Evolutionary conservation across 2,797 vertebrate species (phyloP).

Genomic region (Myotis myotis): DNA sequence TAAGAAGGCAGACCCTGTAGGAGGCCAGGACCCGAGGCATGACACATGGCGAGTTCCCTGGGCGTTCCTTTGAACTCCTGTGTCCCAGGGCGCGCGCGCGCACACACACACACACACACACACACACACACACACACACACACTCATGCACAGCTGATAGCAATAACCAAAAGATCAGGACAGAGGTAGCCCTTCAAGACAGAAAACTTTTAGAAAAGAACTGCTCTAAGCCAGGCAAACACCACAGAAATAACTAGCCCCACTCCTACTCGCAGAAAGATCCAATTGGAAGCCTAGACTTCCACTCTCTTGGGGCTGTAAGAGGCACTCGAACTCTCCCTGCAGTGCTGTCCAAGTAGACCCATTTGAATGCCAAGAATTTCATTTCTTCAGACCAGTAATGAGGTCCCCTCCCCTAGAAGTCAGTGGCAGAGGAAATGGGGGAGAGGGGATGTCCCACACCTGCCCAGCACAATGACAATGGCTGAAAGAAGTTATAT

Average conservation of each 20-base stretch:
- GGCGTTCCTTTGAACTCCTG: background rate
- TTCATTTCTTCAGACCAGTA: background rate
- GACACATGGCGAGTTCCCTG: too few species aligned
- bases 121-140: background rate
- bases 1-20: background rate
- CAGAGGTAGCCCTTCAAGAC: background rate
- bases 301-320: background rate
- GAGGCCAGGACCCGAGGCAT: background rate
- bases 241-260: background rate
- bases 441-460: background rate
- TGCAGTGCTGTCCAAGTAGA: background rate
- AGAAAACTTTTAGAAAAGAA: background rate
- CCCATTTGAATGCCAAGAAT: background rate
- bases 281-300: background rate
- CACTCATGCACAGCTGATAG: too few species aligned
- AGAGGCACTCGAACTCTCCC: background rate
- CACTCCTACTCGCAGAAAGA: background rate
- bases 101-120: background rate
- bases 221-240: background rate
- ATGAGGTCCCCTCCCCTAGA: background rate
- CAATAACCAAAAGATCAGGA: background rate
- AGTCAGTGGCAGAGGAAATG: background rate
- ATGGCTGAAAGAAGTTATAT: background rate
- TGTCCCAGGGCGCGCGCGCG: background rate
- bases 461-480: background rate